Percentiles rank a stretch among this genome's conserved stretches.
These are phyloP conservation scores for Chloropsis hardwickii DNA, from an alignment of 2,113 vertebrate genomes.

Conservation along the genomic window DNA sequence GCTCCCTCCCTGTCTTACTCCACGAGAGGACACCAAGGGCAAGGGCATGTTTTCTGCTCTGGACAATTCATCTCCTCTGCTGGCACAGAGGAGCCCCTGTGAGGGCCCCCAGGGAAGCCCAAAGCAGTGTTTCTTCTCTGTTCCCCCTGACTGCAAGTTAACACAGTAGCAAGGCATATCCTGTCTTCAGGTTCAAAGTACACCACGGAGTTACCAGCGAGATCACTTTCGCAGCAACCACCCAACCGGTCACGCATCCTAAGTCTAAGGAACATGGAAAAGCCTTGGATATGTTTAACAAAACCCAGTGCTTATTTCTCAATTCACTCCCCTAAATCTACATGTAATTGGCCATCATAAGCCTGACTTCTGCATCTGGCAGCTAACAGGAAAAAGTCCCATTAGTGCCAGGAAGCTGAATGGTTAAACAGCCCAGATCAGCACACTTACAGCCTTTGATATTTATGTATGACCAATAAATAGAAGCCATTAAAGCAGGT, in stretches of 20 bases:
- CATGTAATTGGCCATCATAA: neutral
- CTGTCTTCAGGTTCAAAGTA: neutral
- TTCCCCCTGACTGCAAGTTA: neutral
- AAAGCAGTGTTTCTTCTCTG: neutral
- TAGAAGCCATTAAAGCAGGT: neutral
- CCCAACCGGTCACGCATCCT: neutral
- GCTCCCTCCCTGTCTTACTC: neutral
- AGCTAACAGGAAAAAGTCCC: neutral
- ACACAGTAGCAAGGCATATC: neutral
- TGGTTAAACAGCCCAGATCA: neutral
- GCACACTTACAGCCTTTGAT: neutral
- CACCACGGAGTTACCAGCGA: neutral
- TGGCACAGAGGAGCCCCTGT: neutral
- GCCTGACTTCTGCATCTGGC: neutral
- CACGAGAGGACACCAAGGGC: rapidly evolving
- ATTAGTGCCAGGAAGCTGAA: neutral
- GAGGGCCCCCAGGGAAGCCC: neutral
- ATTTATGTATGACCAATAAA: neutral
- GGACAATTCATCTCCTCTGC: neutral
- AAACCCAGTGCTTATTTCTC: neutral
- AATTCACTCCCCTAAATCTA: neutral
- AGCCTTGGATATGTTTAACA: neutral
- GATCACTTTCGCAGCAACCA: neutral
- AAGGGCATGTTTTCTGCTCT: neutral
- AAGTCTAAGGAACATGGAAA: neutral